A percentile compares a stretch with the other conserved stretches of the same genome.
phyloP scores from a whole-genome alignment of 2,797 vertebrate species.

The Thamnophis elegans region DNA sequence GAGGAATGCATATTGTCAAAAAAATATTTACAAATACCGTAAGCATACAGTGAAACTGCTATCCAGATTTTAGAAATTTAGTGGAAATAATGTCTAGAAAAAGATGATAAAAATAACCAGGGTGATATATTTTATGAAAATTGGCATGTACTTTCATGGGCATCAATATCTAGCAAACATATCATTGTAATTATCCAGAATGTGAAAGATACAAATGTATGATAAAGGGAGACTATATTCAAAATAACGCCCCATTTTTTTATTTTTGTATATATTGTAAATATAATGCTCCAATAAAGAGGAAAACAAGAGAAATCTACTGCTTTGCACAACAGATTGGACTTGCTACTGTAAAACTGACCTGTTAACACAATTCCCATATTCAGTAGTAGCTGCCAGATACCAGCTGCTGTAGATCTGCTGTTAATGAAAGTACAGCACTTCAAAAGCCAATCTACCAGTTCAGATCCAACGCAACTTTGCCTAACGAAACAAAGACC shows the following conservation, averaged over 20 bases:
- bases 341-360: constrained; percentile 64
- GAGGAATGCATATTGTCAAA: not conserved
- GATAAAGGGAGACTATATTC: not conserved
- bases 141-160: constrained; percentile 25
- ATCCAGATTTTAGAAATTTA: constrained; percentile 3
- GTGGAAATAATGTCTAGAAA: constrained; percentile 26
- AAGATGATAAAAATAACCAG: accelerated
- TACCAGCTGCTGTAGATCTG: constrained; percentile 84
- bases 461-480: constrained; percentile 92
- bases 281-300: not conserved
- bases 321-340: not conserved
- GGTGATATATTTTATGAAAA: not conserved
- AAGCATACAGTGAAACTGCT: constrained; percentile 36
- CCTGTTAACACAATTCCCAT: constrained; percentile 94
- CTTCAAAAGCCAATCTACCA: constrained; percentile 95
- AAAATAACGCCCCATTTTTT: not conserved
- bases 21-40: not conserved
- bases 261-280: not conserved
- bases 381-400: constrained; percentile 96
- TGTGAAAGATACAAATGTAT: constrained; percentile 28
- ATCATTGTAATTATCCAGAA: constrained; percentile 35
- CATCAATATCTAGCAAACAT: constrained; percentile 36
- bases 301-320: not conserved
- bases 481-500: constrained; percentile 73
- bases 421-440: constrained; percentile 91